Conservation (phyloP, 2,113 vertebrate species). For the Cyrtonyx montezumae region DNA sequence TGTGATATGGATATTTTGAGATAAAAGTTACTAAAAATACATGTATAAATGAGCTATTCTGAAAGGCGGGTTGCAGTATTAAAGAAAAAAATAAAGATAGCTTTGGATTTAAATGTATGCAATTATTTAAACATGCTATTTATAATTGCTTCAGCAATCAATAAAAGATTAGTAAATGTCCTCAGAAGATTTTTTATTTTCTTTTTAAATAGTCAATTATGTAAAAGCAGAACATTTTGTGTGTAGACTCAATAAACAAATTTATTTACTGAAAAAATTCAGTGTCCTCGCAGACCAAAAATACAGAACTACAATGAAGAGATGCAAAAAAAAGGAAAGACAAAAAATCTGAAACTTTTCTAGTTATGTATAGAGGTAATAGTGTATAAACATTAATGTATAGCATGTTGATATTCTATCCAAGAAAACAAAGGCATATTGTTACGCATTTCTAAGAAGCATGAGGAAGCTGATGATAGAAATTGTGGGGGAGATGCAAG, state of each 20-base stretch:
- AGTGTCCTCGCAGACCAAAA: neutral
- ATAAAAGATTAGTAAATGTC: neutral
- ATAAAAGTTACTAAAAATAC: neutral
- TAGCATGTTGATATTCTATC: neutral
- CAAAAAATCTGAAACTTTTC: neutral
- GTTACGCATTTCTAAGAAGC: neutral
- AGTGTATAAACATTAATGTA: neutral
- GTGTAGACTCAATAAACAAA: neutral
- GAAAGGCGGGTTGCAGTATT: neutral
- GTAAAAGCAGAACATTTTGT: neutral
- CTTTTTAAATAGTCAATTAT: neutral
- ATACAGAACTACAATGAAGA: neutral
- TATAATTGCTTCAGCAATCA: neutral
- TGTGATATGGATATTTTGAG: neutral
- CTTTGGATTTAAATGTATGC: neutral
- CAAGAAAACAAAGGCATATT: neutral
- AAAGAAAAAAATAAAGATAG: neutral
- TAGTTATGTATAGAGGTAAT: neutral
- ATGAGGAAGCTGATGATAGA: neutral
- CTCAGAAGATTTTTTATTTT: neutral
- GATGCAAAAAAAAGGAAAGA: fast-evolving
- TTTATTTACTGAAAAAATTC: neutral
- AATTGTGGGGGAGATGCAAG: fast-evolving
- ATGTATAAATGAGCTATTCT: neutral
- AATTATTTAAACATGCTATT: neutral